Conservation (phyloP, 1,140 invertebrate species). For the Pseudomyrmex sp. region DNA sequence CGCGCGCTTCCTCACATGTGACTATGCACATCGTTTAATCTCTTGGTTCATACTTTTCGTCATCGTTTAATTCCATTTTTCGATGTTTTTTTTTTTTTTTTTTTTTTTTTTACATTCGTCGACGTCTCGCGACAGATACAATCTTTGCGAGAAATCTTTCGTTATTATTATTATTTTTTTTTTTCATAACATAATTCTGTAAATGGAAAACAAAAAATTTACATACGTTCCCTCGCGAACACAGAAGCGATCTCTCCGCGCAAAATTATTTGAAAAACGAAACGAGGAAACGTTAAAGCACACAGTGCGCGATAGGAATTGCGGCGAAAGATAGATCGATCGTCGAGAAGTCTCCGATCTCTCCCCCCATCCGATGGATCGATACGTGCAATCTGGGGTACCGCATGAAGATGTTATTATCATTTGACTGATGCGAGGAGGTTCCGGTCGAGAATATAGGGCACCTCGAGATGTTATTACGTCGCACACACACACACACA, state of each 20-base stretch:
- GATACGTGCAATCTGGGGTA: constrained; percentile 13
- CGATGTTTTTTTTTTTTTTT: no score
- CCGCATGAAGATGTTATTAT: constrained; percentile 44
- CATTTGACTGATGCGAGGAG: constrained; percentile 38
- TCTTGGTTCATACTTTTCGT: background rate
- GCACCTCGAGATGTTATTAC: constrained; percentile 39
- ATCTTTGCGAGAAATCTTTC: no score
- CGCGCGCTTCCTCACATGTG: constrained; percentile 27
- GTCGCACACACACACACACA: background rate
- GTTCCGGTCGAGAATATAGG: constrained; percentile 29
- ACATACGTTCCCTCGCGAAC: background rate
- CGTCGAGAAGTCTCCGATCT: background rate
- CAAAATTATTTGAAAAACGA: background rate
- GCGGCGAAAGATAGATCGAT: constrained; percentile 10
- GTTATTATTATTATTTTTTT: background rate
- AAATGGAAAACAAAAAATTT: background rate
- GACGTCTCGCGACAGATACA: no score
- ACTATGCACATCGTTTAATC: constrained; percentile 20
- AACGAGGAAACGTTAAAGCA: no score
- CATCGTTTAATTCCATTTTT: no score
- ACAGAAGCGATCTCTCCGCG: background rate
- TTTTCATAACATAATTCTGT: background rate
- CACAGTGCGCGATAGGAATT: background rate
- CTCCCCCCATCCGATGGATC: background rate
- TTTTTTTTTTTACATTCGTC: background rate